Evolutionary conservation across 2,888 invertebrate species (phyloP), one percentile per base, ranked within the genome.

Genomic region (Lepeophtheirus nordmannii): DNA sequence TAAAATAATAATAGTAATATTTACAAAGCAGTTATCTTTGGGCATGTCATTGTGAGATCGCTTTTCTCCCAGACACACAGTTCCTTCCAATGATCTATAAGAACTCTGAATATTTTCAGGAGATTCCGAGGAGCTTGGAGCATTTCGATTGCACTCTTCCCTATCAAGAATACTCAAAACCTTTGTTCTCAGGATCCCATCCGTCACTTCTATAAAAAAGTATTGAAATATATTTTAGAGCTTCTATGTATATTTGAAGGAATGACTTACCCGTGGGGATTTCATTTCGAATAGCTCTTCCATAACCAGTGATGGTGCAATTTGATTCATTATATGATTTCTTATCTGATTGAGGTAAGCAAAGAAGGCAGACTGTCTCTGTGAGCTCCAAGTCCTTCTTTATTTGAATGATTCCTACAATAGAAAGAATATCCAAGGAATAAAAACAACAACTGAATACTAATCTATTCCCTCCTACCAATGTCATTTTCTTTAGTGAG

Each of bases 291-390:
- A 57, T 30, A 57, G 23, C 30, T 30, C 30, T 57, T 11, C 57
- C 57, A 14, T 57, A 57, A 14, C 57, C 30, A 57, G 23, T 14
- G 23, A 57, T 57, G 1, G 57, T 22, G 23, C 57, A 57, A 20
- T 10, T 57, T 1, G 20, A 23, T 20, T 57, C 30, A 1, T 22
- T 10, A 11, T 57, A 11, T 11, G 57, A 23, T 57, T 57, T 11
- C 20, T 11, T 57, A 11, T n/a, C 22, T 22, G 57, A 10, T 57
- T 20, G 23, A 10, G 60, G 60, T 12, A 30, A 38, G n/a, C 60
- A 59, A 23, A 59, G 37, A 59, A 59, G 60, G 37, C 60, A 59
- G n/a, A 59, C 60, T 10, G 60, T 59, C 17, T 20, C 37, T 12
- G 22, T 30, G 11, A 59, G 22, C 11, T 30, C 37, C 17, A 38